Conservation (phyloP, 2,113 vertebrate species). For the Ammospiza nelsoni region DNA sequence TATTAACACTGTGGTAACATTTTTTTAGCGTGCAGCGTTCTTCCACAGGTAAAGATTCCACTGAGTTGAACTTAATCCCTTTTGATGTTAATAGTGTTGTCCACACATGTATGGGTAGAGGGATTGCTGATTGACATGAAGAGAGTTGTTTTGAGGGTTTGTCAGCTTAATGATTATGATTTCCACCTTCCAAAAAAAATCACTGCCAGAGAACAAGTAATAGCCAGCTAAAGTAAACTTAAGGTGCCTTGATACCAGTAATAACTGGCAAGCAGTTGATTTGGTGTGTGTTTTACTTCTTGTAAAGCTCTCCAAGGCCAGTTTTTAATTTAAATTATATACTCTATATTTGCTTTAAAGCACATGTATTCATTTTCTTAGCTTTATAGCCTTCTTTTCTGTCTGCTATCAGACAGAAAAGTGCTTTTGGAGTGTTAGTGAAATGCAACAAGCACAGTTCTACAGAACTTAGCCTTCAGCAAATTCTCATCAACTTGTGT, state of each 20-base stretch:
- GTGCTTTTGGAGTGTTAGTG: background rate
- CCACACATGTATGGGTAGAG: background rate
- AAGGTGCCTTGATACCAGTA: background rate
- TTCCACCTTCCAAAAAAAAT: background rate
- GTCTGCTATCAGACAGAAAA: background rate
- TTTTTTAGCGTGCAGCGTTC: background rate
- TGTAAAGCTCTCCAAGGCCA: background rate
- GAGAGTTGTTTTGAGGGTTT: background rate
- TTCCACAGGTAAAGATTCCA: background rate
- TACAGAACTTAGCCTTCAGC: background rate
- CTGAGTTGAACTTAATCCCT: background rate
- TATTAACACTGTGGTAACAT: background rate
- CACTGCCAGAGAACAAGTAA: background rate
- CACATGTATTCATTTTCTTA: background rate
- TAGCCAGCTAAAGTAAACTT: background rate
- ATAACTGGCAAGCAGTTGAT: background rate
- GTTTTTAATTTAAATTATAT: background rate
- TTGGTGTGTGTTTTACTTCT: background rate
- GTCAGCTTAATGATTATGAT: background rate
- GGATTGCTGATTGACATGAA: background rate
- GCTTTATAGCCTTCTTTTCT: background rate
- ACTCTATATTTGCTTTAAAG: background rate
- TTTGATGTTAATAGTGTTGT: background rate
- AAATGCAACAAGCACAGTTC: background rate
- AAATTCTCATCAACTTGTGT: background rate